These are phyloP conservation scores for Sinonovacula constricta DNA, from an alignment of 1,140 invertebrate species.

Conservation along the genomic window DNA sequence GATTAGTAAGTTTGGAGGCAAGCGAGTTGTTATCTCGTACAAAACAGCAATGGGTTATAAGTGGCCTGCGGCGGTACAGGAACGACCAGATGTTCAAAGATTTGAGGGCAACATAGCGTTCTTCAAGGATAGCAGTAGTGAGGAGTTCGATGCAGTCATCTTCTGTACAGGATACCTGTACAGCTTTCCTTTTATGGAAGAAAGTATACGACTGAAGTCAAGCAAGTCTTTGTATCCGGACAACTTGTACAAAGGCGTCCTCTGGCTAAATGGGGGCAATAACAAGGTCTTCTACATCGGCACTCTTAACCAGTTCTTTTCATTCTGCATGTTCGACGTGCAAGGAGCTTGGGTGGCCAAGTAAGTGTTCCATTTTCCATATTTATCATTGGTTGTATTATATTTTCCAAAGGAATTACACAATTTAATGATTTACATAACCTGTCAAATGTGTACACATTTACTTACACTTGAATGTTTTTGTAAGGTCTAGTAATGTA, in stretches of 20 bases:
- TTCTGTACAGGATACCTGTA: slow-evolving; percentile 43
- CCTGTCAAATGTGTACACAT: no score
- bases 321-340: slow-evolving; percentile 48
- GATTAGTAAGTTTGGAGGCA: slow-evolving; percentile 28
- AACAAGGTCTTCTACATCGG: slow-evolving; percentile 52
- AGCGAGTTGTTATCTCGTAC: not conserved
- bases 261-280: slow-evolving; percentile 42
- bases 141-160: slow-evolving; percentile 40
- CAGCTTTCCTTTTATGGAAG: slow-evolving; percentile 37
- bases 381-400: not conserved
- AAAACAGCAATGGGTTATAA: slow-evolving; percentile 30
- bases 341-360: slow-evolving; percentile 43
- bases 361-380: not conserved
- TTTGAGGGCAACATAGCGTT: slow-evolving; percentile 22
- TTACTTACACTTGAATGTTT: no score
- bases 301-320: slow-evolving; percentile 33
- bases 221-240: slow-evolving; percentile 6
- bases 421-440: no score
- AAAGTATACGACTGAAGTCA: slow-evolving; percentile 27
- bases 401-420: no score
- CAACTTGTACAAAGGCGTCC: slow-evolving; percentile 44
- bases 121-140: slow-evolving; percentile 45
- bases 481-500: no score
- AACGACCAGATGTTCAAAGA: slow-evolving; percentile 31
- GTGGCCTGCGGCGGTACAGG: slow-evolving; percentile 23